A percentile compares a stretch with the other conserved stretches of the same genome.
These are phyloP conservation scores for Polypedilum vanderplanki DNA, from an alignment of 1,140 invertebrate genomes.

Conservation along the genomic window DNA sequence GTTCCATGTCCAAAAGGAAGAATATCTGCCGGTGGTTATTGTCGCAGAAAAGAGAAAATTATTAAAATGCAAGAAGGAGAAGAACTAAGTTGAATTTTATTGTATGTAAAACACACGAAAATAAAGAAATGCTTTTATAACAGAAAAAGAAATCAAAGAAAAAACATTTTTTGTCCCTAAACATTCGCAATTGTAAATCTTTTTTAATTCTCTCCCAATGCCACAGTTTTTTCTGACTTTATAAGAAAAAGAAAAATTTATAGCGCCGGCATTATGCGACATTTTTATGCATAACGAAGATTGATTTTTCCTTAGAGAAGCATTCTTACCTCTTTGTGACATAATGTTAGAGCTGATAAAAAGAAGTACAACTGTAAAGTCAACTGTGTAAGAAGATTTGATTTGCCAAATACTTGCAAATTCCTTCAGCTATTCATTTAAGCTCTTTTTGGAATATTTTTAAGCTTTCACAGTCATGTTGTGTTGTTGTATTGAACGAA, in stretches of 20 bases:
- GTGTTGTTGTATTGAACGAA: too few species aligned
- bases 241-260: not conserved
- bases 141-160: not conserved
- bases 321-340: not conserved
- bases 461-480: not conserved
- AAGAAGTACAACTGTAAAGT: not conserved
- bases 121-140: too few species aligned
- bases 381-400: not conserved
- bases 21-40: not conserved
- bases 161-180: not conserved
- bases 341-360: not conserved
- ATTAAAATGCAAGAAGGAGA: not conserved
- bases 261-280: not conserved
- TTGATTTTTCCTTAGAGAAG: not conserved
- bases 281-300: slow-evolving; percentile 13
- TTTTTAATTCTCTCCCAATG: not conserved
- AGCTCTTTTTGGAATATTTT: not conserved
- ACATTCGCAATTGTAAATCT: not conserved
- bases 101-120: too few species aligned
- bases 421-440: not conserved
- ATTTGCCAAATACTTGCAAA: not conserved
- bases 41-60: not conserved
- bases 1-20: not conserved
- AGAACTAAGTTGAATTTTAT: too few species aligned
- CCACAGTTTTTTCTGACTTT: not conserved